These are phyloP conservation scores for Acanthopagrus latus DNA, from an alignment of 2,797 vertebrate genomes.

Conservation along the genomic window DNA sequence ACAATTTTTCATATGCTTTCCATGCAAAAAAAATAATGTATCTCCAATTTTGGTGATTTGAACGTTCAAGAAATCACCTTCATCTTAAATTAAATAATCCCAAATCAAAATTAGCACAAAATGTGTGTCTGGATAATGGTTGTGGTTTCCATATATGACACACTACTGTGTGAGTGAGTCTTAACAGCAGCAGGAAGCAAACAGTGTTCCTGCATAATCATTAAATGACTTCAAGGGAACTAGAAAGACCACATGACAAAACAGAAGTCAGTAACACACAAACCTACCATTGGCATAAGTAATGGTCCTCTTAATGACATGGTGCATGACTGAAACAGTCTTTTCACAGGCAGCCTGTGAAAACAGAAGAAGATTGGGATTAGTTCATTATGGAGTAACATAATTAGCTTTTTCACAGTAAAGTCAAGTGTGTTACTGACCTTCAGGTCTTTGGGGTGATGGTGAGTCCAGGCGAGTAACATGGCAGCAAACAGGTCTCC, in stretches of 20 bases:
- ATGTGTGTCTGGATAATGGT: background rate
- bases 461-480: constrained; percentile 96
- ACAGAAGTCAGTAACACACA: constrained; percentile 24
- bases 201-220: background rate
- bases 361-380: constrained; percentile 20
- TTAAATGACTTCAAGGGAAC: constrained; percentile 18
- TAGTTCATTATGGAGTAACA: background rate
- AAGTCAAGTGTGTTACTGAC: constrained; percentile 67
- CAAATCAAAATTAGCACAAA: too few relatives aligned
- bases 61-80: too few relatives aligned
- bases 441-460: constrained; percentile 94
- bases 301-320: constrained; percentile 96
- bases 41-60: too few relatives aligned
- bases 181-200: constrained; percentile 15
- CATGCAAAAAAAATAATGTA: too few relatives aligned
- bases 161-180: background rate
- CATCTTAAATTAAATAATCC: too few relatives aligned
- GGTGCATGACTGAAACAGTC: constrained; percentile 95
- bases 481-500: constrained; percentile 97
- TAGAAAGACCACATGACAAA: background rate
- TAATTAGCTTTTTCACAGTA: background rate
- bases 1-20: too few relatives aligned
- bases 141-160: background rate
- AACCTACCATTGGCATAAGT: constrained; percentile 86
- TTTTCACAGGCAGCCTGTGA: constrained; percentile 95